Base-by-base conservation (phyloP, 2,797 vertebrate species). In the Neosalanx taihuensis region DNA sequence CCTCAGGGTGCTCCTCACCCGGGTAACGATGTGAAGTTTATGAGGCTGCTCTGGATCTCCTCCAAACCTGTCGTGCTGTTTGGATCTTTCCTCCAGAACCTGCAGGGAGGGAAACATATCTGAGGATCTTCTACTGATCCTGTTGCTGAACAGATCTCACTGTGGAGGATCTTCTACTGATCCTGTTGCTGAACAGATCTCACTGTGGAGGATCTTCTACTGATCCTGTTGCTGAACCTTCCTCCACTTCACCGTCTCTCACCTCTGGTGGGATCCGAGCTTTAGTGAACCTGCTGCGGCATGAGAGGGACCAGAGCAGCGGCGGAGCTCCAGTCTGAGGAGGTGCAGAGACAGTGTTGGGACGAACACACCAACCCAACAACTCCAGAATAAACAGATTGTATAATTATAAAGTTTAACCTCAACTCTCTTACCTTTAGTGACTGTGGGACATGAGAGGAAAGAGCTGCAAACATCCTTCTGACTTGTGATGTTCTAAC, bases 21-120 rank as follows among this genome's bases (percentile, higher is more conserved):
- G 91, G 0, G 94, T 97, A 74, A 99, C 73, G 70, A 99, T 72
- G 0, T 99, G 97, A 13, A 98, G 87, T 89, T 97, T 95, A 79
- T 99, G 97, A 31, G 97, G 95, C 26, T 97, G 90, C 23, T 97
- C 84, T 61, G 96, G 95, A 83, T 98, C 89, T 0, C 97, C 97
- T 12, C 95, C 95, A 17, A 95, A 98, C 73, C 94, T 96, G 37
- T 95, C 92, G 76, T 99, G 96, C 77, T 98, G 95, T 84, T 86
- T 92, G 69, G 95, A 92, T 64, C 65, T 83, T 3, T 94, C 92
- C 9, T 84, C 91, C 91, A 96, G 96, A n/a, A 94, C 75, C 97
- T 99, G 69, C 13, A 63, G 15, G 33, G 29, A 4, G 9, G 13
- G 60, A 60, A 35, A 41, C 57, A 67, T 30, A 59, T 56, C n/a